Evolutionary conservation across 2,888 invertebrate species (phyloP).

Genomic region (Escarpia spicata): DNA sequence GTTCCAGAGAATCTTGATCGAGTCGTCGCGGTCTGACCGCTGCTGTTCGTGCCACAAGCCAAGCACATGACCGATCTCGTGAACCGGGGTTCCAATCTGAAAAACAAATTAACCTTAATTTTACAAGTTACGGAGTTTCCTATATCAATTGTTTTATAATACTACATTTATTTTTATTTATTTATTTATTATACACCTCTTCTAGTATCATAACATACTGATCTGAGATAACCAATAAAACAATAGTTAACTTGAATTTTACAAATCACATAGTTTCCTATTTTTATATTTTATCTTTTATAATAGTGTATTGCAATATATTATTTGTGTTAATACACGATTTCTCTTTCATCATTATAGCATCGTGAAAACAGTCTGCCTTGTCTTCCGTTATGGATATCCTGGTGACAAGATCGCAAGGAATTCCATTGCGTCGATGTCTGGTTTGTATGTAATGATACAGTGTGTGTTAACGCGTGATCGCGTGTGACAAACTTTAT

Average conservation of each 20-base stretch:
- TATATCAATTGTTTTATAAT: too few relatives aligned
- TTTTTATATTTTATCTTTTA: too few relatives aligned
- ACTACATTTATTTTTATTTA: too few relatives aligned
- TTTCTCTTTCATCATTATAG: not conserved
- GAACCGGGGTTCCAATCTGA: slow-evolving; percentile 39
- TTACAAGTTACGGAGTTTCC: too few relatives aligned
- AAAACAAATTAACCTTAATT: not conserved
- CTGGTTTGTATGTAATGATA: not conserved
- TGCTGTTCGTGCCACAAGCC: slow-evolving; percentile 43
- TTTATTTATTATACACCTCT: too few relatives aligned
- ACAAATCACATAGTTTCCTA: too few relatives aligned
- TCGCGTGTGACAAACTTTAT: not conserved
- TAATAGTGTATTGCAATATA: too few relatives aligned
- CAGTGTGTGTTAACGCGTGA: not conserved
- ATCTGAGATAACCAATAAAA: too few relatives aligned
- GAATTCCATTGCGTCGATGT: not conserved
- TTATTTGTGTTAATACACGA: too few relatives aligned
- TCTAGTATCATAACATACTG: too few relatives aligned
- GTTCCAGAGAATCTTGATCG: slow-evolving; percentile 30
- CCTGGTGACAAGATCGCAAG: not conserved
- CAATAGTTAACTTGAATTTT: too few relatives aligned
- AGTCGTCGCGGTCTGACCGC: slow-evolving; percentile 36
- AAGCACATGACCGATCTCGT: slow-evolving; percentile 40
- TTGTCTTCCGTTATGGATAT: not conserved
- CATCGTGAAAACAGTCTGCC: not conserved